Evolutionary conservation across 1,140 invertebrate genomes (phyloP).

Genomic region (Temnothorax longispinosus): DNA sequence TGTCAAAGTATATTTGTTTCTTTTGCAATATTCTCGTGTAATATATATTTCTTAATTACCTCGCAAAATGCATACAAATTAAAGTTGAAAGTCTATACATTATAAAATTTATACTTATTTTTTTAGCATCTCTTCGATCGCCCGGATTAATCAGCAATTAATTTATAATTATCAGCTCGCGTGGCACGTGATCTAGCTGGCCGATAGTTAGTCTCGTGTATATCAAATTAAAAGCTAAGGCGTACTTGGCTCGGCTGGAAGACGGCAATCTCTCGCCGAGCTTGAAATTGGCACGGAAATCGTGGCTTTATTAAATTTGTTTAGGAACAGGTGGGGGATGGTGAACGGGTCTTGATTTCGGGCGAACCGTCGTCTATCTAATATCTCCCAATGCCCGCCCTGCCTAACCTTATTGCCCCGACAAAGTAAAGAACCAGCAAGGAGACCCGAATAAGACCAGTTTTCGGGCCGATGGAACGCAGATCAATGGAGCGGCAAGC

Average conservation of each 20-base stretch:
- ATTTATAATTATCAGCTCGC: constrained; percentile 13
- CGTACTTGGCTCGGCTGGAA: constrained; percentile 39
- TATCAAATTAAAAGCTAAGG: constrained; percentile 60
- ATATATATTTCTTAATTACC: not conserved
- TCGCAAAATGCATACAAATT: not conserved
- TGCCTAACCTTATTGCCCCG: constrained; percentile 83
- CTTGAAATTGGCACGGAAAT: constrained; percentile 83
- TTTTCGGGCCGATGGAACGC: constrained; percentile 73
- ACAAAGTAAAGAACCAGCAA: constrained; percentile 80
- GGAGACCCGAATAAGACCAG: constrained; percentile 73
- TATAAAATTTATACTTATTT: not conserved
- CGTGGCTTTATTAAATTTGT: constrained; percentile 85
- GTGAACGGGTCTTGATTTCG: constrained; percentile 74
- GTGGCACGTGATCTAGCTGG: constrained; percentile 18
- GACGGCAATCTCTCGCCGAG: constrained; percentile 70
- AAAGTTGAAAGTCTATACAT: not conserved
- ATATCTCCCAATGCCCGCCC: constrained; percentile 80
- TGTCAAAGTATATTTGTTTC: not conserved
- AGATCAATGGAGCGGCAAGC: constrained; percentile 81
- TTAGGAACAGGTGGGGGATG: constrained; percentile 76
- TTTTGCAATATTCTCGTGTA: not conserved
- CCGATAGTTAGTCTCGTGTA: constrained; percentile 51
- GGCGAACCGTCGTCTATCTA: constrained; percentile 78
- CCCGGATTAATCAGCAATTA: not conserved
- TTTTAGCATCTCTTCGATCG: not conserved